These are phyloP conservation scores for Porites divaricata DNA, from an alignment of 92 coral and sea anemone species.

Conservation along the genomic window DNA sequence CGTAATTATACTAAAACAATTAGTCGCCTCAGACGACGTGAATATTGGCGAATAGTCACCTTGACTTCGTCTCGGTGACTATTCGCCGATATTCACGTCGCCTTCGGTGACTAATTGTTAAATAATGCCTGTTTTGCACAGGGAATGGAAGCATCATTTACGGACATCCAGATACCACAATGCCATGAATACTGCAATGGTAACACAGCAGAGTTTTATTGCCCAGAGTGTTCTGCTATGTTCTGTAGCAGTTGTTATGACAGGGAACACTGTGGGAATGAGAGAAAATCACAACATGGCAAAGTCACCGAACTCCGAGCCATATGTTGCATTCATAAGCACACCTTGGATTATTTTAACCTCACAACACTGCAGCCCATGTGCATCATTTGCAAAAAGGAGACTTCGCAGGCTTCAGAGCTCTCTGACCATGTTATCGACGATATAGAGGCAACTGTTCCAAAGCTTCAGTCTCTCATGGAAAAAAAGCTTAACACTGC, in stretches of 20 bases:
- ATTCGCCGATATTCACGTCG: too few species aligned
- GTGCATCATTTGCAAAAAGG: slow-evolving; percentile 77
- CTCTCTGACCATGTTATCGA: slow-evolving; percentile 61
- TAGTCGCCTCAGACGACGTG: too few species aligned
- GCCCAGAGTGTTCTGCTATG: slow-evolving; percentile 94
- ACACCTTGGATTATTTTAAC: slow-evolving; percentile 87
- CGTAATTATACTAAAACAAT: too few species aligned
- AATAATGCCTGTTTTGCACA: not conserved
- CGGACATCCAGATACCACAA: slow-evolving; percentile 7
- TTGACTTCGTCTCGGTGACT: too few species aligned
- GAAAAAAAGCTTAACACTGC: slow-evolving; percentile 64
- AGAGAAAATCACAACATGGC: slow-evolving; percentile 82
- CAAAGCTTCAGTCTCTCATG: slow-evolving; percentile 66
- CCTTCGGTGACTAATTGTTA: not conserved
- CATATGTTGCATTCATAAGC: slow-evolving; percentile 79
- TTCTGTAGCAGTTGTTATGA: slow-evolving; percentile 89
- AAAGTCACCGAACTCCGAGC: slow-evolving; percentile 71
- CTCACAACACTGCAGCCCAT: slow-evolving; percentile 68
- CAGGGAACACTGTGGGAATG: slow-evolving; percentile 83
- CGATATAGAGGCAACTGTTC: slow-evolving; percentile 49
- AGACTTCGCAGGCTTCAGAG: slow-evolving; percentile 31
- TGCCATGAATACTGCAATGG: slow-evolving; percentile 92
- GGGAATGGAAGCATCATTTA: slow-evolving; percentile 31
- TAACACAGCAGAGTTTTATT: slow-evolving; percentile 78
- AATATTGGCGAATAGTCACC: too few species aligned